These are phyloP conservation scores for Xiphophorus birchmanni DNA, from an alignment of 2,797 vertebrate genomes.

Conservation along the genomic window DNA sequence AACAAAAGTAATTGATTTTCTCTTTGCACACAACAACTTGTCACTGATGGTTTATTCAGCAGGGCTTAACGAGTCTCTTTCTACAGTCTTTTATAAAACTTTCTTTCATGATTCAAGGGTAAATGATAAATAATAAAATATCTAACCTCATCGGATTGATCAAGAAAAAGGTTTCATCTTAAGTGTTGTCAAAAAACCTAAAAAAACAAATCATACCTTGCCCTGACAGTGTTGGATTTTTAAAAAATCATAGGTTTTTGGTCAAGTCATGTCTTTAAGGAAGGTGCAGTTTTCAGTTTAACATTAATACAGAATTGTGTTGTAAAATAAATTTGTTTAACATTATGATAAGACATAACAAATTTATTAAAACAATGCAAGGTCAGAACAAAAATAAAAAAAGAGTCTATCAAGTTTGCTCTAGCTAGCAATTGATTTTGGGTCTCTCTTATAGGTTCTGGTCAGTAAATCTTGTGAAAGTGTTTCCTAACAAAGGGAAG, in stretches of 20 bases:
- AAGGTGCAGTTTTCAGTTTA: neutral
- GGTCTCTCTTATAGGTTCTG: too few species aligned
- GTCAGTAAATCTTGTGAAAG: too few species aligned
- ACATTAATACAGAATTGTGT: neutral
- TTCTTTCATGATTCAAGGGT: neutral
- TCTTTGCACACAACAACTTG: neutral
- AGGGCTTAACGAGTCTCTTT: neutral
- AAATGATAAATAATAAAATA: neutral
- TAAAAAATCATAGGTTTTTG: neutral
- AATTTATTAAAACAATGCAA: too few species aligned
- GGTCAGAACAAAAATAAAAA: too few species aligned
- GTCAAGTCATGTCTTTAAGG: neutral
- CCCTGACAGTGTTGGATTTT: neutral
- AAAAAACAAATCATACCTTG: neutral
- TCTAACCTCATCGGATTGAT: neutral
- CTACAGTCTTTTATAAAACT: neutral
- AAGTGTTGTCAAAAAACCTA: neutral
- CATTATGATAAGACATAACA: too few species aligned
- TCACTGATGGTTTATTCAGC: neutral
- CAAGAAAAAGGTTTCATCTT: neutral
- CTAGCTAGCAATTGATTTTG: too few species aligned
- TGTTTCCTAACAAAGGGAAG: too few species aligned
- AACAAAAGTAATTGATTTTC: neutral
- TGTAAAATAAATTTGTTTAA: too few species aligned
- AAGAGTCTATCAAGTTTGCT: too few species aligned